These are phyloP conservation scores for Andrena camellia DNA, from an alignment of 2,888 invertebrate species.

Conservation along the genomic window DNA sequence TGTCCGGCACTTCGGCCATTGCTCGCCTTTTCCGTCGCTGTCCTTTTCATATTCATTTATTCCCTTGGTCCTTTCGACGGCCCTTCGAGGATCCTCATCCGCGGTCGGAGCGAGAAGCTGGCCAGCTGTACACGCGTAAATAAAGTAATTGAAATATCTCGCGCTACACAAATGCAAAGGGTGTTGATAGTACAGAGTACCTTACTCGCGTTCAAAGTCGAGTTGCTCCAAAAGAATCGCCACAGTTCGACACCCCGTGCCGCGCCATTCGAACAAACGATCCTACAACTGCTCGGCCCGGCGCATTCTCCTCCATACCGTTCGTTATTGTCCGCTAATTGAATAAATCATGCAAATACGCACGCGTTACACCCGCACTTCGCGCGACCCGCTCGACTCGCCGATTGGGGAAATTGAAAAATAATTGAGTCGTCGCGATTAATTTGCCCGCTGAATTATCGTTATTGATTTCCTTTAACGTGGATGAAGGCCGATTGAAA, in stretches of 20 bases:
- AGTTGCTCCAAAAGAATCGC: too few species aligned
- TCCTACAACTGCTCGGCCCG: neutral
- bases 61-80: conserved; percentile 42
- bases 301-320: neutral
- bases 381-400: neutral
- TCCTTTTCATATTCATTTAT: conserved; percentile 55
- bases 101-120: neutral
- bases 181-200: too few species aligned
- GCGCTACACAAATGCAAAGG: too few species aligned
- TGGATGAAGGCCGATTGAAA: conserved; percentile 28
- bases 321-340: conserved; percentile 11
- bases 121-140: too few species aligned
- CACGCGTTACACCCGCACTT: neutral
- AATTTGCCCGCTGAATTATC: conserved; percentile 8
- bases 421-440: conserved; percentile 4
- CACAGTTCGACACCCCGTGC: too few species aligned
- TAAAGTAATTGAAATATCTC: too few species aligned
- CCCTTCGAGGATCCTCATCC: conserved; percentile 39
- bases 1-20: conserved; percentile 46
- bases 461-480: conserved; percentile 14
- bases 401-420: conserved; percentile 1
- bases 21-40: conserved; percentile 18
- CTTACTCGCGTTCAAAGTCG: too few species aligned
- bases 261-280: neutral
- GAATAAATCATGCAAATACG: conserved; percentile 16